Base-by-base conservation (phyloP, 2,113 vertebrate species). In the Hippoglossus stenolepis region DNA sequence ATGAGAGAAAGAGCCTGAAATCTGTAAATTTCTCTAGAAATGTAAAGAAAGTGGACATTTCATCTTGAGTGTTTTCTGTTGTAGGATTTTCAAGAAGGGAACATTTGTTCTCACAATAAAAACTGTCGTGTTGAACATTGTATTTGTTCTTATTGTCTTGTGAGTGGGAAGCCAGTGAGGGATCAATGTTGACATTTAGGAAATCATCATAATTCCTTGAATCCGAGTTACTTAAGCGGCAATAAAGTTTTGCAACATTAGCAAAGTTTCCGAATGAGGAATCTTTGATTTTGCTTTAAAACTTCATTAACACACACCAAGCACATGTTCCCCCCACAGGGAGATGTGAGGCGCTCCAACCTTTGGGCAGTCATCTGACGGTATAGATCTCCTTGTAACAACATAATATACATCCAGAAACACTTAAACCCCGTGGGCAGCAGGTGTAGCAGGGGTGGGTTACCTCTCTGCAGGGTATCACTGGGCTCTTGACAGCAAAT, bases 401-500 rank as follows among this genome's bases (percentile, higher is more conserved):
- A 82, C 77, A 80, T 83, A 67, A 90, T 89, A 87, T 86, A 85
- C 79, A 86, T 82, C 45, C 8, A 88, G 66, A 84, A 84, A 84
- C 86, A 87, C 63, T 79, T 63, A 81, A 83, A 70, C 57, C 78
- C 70, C 28, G 43, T 21, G 82, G 85, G 85, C 67, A 84, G 82
- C 24, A 70, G 83, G 74, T 85, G 80, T 56, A 60, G 71, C 49
- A 68, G 68, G 72, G 71, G 72, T 75, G 79, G 78, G 74, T 75
- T 87, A 85, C 87, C 79, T 91, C 88, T 89, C 91, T 85, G 87
- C 79, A 73, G 85, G 78, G 77, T 79, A 73, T 89, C 75, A 73
- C 85, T 62, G 67, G 69, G 79, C 86, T 91, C 88, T 76, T 92
- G 90, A 89, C 93, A 92, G 90, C 86, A 90, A 92, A 92, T 88